These are phyloP conservation scores for Clarias macrocephalus DNA, from an alignment of 2,113 vertebrate species.

Conservation along the genomic window DNA sequence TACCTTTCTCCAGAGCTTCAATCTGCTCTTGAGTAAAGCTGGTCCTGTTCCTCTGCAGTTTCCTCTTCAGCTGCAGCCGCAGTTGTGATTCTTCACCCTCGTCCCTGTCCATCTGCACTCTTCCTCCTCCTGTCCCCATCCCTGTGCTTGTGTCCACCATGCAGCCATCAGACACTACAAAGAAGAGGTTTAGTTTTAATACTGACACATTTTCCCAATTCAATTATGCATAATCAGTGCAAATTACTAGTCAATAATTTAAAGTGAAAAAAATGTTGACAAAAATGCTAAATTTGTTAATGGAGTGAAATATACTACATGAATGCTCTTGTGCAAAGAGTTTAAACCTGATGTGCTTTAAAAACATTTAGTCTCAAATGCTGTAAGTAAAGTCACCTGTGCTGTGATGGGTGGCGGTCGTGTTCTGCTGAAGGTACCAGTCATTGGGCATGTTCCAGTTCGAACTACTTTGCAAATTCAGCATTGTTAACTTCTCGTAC, in stretches of 20 bases:
- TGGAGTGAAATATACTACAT: not conserved
- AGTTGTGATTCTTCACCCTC: conserved; percentile 81
- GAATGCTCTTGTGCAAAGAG: not conserved
- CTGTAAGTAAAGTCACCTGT: conserved; percentile 63
- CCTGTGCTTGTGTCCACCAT: conserved; percentile 73
- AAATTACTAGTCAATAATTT: not conserved
- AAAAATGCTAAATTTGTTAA: too few relatives aligned
- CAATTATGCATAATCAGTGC: not conserved
- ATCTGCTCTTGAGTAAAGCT: conserved; percentile 87
- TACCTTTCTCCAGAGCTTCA: conserved; percentile 85
- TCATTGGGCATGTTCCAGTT: conserved; percentile 80
- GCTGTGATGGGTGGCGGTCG: conserved; percentile 72
- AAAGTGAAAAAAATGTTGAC: not conserved
- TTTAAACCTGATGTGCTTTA: too few relatives aligned
- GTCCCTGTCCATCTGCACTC: conserved; percentile 69
- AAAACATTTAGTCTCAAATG: not conserved
- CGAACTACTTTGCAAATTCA: conserved; percentile 80
- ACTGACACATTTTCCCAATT: not conserved
- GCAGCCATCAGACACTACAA: conserved; percentile 73
- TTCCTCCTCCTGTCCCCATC: conserved; percentile 63
- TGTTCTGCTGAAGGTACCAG: conserved; percentile 80
- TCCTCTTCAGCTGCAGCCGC: conserved; percentile 84
- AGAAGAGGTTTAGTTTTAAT: conserved; percentile 28
- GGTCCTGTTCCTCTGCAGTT: conserved; percentile 83
- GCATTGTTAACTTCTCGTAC: conserved; percentile 84